A percentile compares a stretch with the other conserved stretches of the same genome.
These are phyloP conservation scores for Liasis olivaceus DNA, from an alignment of 2,797 vertebrate genomes.

Conservation along the genomic window DNA sequence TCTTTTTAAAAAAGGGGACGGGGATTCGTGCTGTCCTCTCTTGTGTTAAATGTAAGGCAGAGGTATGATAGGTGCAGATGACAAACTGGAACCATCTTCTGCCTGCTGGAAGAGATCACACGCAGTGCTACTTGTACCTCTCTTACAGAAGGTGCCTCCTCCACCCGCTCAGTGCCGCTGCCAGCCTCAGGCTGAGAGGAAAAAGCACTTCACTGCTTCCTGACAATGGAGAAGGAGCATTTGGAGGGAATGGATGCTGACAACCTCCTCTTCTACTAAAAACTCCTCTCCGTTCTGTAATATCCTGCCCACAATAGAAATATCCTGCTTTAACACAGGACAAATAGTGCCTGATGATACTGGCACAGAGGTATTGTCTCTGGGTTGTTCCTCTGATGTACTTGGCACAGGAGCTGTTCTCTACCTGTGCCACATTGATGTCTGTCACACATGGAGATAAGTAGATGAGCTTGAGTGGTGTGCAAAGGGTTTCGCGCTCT, in stretches of 20 bases:
- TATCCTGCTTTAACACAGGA: background rate
- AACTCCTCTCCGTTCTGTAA: background rate
- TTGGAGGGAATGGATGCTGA: background rate
- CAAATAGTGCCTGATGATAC: background rate
- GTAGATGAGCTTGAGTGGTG: background rate
- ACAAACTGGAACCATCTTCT: background rate
- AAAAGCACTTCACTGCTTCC: background rate
- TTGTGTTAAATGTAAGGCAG: background rate
- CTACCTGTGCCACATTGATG: background rate
- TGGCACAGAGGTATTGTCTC: background rate
- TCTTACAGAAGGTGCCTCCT: background rate
- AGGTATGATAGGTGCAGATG: background rate
- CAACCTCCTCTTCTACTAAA: background rate
- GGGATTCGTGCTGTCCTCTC: background rate
- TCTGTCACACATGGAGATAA: background rate
- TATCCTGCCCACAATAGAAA: background rate
- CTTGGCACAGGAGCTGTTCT: background rate
- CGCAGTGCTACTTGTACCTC: background rate
- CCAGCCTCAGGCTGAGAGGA: background rate
- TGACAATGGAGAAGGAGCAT: background rate
- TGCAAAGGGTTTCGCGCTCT: background rate
- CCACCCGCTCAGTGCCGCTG: background rate
- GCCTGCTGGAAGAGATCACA: background rate
- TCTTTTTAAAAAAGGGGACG: no score
- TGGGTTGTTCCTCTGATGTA: background rate